These are phyloP conservation scores for Apocheima hispidaria DNA, from an alignment of 2,888 invertebrate genomes.

Conservation along the genomic window DNA sequence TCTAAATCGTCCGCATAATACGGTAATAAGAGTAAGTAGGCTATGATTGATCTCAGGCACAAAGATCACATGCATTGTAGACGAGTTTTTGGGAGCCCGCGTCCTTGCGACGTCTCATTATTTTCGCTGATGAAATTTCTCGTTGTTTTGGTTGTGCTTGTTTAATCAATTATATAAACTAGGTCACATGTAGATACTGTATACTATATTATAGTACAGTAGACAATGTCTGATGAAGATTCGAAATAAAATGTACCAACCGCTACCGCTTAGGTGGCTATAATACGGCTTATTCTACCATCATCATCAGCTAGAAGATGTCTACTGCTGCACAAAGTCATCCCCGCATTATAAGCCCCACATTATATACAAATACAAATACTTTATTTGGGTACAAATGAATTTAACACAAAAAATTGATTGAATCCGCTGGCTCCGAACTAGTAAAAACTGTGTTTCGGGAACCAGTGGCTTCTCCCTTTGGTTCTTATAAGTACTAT, in stretches of 20 bases:
- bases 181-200: conserved; percentile 10
- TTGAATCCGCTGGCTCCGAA: no score
- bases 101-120: conserved; percentile 59
- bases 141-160: conserved; percentile 30
- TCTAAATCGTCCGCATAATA: conserved; percentile 57
- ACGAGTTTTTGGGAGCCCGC: conserved; percentile 60
- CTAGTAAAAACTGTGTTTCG: no score
- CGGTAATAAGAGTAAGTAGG: conserved; percentile 61
- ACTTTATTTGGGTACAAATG: no score
- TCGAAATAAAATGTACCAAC: neutral
- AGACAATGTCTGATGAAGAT: neutral
- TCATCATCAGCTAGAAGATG: no score
- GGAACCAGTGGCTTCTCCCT: no score
- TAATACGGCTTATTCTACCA: no score
- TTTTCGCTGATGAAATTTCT: conserved; percentile 41
- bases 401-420: no score
- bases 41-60: conserved; percentile 67
- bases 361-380: no score
- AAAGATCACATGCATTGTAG: conserved; percentile 76
- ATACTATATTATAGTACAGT: neutral
- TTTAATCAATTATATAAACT: conserved; percentile 25
- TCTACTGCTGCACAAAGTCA: no score
- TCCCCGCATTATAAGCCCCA: no score
- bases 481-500: no score
- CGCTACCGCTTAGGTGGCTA: neutral